Conservation (phyloP, 2,888 invertebrate species). For the Agapostemon virescens region DNA sequence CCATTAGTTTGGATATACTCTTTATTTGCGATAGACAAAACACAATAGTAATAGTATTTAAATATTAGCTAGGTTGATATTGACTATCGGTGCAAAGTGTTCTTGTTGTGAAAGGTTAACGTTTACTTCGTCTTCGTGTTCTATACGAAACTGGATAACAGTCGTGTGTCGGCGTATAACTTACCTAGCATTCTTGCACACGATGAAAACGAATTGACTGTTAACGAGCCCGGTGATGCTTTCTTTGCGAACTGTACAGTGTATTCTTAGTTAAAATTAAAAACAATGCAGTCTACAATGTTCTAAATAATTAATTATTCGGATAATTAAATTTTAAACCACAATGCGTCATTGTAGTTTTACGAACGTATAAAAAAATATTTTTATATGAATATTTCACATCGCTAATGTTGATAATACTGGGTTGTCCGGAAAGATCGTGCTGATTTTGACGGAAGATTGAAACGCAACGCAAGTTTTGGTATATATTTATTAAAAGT, state of each 20-base stretch:
- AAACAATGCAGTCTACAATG: slow-evolving; percentile 14
- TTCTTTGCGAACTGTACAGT: slow-evolving; percentile 6
- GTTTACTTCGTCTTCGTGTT: slow-evolving; percentile 12
- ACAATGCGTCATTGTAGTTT: slow-evolving; percentile 29
- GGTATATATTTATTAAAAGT: too few relatives aligned
- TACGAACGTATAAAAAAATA: slow-evolving; percentile 39
- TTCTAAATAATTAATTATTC: too few relatives aligned
- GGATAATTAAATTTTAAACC: slow-evolving; percentile 23
- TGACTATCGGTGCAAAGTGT: slow-evolving; percentile 38
- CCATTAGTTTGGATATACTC: slow-evolving; percentile 28
- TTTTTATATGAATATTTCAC: slow-evolving; percentile 50
- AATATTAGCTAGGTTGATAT: slow-evolving; percentile 4
- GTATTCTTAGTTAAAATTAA: not conserved
- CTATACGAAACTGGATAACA: slow-evolving; percentile 10
- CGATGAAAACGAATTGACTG: slow-evolving; percentile 2
- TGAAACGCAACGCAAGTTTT: too few relatives aligned
- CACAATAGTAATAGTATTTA: slow-evolving; percentile 12
- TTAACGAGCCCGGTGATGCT: not conserved
- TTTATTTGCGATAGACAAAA: slow-evolving; percentile 7
- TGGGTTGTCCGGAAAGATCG: too few relatives aligned
- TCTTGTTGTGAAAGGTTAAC: slow-evolving; percentile 17
- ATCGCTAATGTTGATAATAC: too few relatives aligned
- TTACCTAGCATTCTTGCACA: slow-evolving; percentile 23
- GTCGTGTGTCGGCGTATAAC: slow-evolving; percentile 3
- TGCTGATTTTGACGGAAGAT: too few relatives aligned